Base-by-base conservation (phyloP, 2,113 vertebrate genomes). In the Leptobrachium leishanense region DNA sequence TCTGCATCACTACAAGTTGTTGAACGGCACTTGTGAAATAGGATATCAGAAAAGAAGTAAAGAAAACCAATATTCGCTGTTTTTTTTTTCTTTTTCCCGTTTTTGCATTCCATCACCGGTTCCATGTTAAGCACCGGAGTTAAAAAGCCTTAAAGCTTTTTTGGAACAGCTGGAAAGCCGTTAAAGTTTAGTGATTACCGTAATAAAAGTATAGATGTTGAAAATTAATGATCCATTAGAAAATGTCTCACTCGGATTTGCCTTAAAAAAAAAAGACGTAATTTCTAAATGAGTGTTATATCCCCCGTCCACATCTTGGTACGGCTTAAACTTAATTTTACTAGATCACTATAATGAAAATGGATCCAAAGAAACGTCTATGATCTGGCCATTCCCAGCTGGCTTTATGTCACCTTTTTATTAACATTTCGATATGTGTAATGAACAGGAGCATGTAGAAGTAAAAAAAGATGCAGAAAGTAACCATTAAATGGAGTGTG, bases 191-290 rank as follows among this genome's bases (percentile, higher is more conserved):
- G 64, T 59, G 50, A 67, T 74, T 62, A 59, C 71, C n/a, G 64
- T 62, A 57, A 74, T 74, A 74, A 74, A 68, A 80, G 71, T 80
- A 74, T 68, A 74, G 64, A 68, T 68, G 71, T 68, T 43, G 71
- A 42, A 68, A 74, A 68, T 80, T 74, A 80, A 80, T 68, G 64
- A 46, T 68, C 72, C 65, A 68, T 74, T 74, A 68, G 70, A 43
- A 74, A 80, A 72, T 67, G 68, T 68, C 71, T 80, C 20, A 50
- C 41, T 74, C 40, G 4, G 42, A 62, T 74, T 68, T 74, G 70
- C 64, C 72, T 42, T 54, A 43, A 44, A 77, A 69, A 77, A 44
- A 46, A 46, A 43, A 79, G 54, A 67, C 54, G 41, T 69, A 15
- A 44, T 78, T 53, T 15, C 59, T 66, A 43, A 70, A 63, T 65